Evolutionary conservation across 2,888 invertebrate species (phyloP).

Genomic region (Lithodes maja): DNA sequence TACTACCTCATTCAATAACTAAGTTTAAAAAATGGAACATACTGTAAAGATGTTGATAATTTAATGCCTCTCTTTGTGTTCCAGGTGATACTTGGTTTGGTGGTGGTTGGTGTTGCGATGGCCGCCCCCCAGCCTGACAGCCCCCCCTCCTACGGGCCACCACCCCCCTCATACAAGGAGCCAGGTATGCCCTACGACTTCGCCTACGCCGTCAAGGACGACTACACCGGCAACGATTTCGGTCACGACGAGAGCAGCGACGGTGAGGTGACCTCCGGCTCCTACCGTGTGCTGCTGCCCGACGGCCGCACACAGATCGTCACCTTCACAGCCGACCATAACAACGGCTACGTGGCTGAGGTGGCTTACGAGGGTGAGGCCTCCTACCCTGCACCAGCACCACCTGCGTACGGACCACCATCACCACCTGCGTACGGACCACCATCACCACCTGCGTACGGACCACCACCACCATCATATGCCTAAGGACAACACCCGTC

Average conservation of each 20-base stretch:
- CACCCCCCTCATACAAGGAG: slow-evolving; percentile 47
- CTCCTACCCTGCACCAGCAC: slow-evolving; percentile 59
- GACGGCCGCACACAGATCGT: slow-evolving; percentile 65
- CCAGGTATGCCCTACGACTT: slow-evolving; percentile 67
- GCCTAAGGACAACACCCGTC: neutral
- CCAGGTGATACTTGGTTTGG: slow-evolving; percentile 14
- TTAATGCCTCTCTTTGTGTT: too few species aligned
- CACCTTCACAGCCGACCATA: slow-evolving; percentile 62
- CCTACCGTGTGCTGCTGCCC: slow-evolving; percentile 64
- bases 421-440: slow-evolving; percentile 21
- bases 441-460: slow-evolving; percentile 1
- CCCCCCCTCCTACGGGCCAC: slow-evolving; percentile 41
- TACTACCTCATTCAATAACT: too few species aligned
- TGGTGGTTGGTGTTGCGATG: slow-evolving; percentile 43
- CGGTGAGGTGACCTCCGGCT: slow-evolving; percentile 58
- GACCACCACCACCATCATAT: neutral
- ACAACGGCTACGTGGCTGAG: slow-evolving; percentile 59
- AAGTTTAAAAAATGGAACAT: too few species aligned
- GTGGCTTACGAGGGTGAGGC: slow-evolving; percentile 70
- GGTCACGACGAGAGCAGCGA: slow-evolving; percentile 61
- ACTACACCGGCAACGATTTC: slow-evolving; percentile 68
- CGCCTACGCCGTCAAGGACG: slow-evolving; percentile 66
- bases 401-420: slow-evolving; percentile 29
- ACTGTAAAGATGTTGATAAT: too few species aligned
- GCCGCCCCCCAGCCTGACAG: slow-evolving; percentile 48